A percentile compares a stretch with the other conserved stretches of the same genome.
Conservation (phyloP, 92 coral and sea anemone genomes). For the Ricordea florida region DNA sequence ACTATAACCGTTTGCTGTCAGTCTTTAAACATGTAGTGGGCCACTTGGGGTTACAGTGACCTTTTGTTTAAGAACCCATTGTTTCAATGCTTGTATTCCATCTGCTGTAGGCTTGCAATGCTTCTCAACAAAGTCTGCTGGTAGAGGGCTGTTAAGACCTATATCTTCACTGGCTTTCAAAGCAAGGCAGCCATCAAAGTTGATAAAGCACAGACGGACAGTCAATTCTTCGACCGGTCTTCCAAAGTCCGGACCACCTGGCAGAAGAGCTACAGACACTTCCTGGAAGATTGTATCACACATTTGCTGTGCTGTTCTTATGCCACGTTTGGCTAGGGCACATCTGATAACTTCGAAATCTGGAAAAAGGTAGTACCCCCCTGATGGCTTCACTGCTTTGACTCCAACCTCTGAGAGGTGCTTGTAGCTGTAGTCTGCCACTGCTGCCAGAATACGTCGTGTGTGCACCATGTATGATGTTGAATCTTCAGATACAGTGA, state of each 20-base stretch:
- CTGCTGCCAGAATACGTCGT: slow-evolving; percentile 39
- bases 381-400: slow-evolving; percentile 51
- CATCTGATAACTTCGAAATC: slow-evolving; percentile 60
- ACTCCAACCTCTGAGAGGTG: slow-evolving; percentile 46
- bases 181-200: slow-evolving; percentile 53
- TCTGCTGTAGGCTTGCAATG: slow-evolving; percentile 37
- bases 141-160: slow-evolving; percentile 16
- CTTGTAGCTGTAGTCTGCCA: slow-evolving; percentile 40
- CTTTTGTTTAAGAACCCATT: slow-evolving; percentile 43
- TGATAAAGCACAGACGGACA: slow-evolving; percentile 58
- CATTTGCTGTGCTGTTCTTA: slow-evolving; percentile 57
- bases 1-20: background rate
- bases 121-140: slow-evolving; percentile 40
- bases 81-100: slow-evolving; percentile 48
- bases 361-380: slow-evolving; percentile 68
- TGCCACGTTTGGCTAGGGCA: slow-evolving; percentile 46
- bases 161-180: slow-evolving; percentile 36
- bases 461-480: slow-evolving; percentile 35
- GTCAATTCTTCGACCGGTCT: slow-evolving; percentile 39
- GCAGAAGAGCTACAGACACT: slow-evolving; percentile 36
- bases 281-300: slow-evolving; percentile 60
- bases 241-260: slow-evolving; percentile 47
- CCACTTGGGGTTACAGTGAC: background rate
- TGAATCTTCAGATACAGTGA: slow-evolving; percentile 41
- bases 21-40: background rate